These are phyloP conservation scores for Eleutherodactylus coqui DNA, from an alignment of 2,797 vertebrate genomes.

Conservation along the genomic window DNA sequence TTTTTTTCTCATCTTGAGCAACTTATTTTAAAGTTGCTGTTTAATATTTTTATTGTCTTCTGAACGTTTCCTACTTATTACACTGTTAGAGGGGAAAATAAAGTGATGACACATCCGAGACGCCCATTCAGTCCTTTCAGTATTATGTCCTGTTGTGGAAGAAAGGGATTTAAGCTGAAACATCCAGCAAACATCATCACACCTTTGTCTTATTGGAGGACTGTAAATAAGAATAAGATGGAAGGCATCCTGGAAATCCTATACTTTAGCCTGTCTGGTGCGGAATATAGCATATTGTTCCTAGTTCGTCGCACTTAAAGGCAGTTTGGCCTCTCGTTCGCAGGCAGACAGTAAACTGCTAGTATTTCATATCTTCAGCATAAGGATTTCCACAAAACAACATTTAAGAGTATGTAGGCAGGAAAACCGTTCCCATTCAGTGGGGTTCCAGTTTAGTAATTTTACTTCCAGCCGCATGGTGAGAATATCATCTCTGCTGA, in stretches of 20 bases:
- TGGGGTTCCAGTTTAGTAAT: slow-evolving; percentile 76
- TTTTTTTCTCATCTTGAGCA: no score
- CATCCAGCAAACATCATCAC: no score
- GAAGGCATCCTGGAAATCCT: background rate
- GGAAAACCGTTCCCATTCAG: slow-evolving; percentile 73
- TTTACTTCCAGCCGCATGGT: slow-evolving; percentile 78
- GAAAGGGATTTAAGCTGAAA: background rate
- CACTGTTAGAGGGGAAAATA: background rate
- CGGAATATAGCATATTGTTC: background rate
- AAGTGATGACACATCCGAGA: background rate
- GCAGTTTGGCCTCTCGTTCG: background rate
- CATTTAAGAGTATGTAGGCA: slow-evolving; percentile 70
- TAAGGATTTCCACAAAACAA: slow-evolving; percentile 61
- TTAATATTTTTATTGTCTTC: background rate
- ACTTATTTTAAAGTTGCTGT: no score
- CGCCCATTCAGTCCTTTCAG: background rate
- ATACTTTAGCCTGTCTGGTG: background rate
- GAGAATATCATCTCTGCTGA: slow-evolving; percentile 81
- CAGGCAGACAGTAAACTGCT: background rate
- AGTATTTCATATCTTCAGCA: slow-evolving; percentile 32
- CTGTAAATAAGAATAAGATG: background rate
- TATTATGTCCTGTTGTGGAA: background rate
- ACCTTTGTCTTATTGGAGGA: background rate
- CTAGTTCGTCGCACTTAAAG: background rate
- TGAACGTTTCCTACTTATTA: no score